phyloP scores from a whole-genome alignment of 2,113 vertebrate genomes.

The Potamarius usumacintae region DNA sequence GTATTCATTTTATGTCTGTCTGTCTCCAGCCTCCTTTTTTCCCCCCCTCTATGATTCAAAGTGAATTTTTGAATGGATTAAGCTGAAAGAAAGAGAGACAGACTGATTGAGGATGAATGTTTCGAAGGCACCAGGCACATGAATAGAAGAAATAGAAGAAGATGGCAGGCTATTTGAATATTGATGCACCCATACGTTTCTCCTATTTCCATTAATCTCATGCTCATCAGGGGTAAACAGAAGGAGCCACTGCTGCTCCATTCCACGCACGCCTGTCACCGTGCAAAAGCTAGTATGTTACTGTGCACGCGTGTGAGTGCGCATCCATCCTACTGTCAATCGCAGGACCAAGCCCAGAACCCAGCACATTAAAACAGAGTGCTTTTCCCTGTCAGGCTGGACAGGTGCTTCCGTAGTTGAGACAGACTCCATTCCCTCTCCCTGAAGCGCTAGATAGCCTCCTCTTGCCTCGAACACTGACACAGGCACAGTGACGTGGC shows the following conservation, averaged over 20 bases:
- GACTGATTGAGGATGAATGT: constrained; percentile 45
- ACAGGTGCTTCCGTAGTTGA: constrained; percentile 87
- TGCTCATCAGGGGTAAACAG: constrained; percentile 95
- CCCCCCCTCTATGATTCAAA: background rate
- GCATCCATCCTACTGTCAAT: constrained; percentile 79
- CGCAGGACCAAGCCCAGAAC: constrained; percentile 79
- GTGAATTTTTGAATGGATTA: constrained; percentile 48
- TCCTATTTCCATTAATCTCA: constrained; percentile 78
- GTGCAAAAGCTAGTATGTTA: constrained; percentile 79
- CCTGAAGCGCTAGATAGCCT: constrained; percentile 73
- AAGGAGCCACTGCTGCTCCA: constrained; percentile 82
- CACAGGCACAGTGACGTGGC: constrained; percentile 86
- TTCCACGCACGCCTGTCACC: constrained; percentile 80
- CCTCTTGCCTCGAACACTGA: constrained; percentile 67
- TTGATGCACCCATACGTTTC: constrained; percentile 89
- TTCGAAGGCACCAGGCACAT: constrained; percentile 40
- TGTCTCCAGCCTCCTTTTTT: constrained; percentile 15
- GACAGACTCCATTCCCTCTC: constrained; percentile 84
- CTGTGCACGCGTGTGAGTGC: constrained; percentile 64
- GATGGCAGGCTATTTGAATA: constrained; percentile 94
- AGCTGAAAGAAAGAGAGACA: constrained; percentile 35
- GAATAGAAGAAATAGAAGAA: constrained; percentile 73
- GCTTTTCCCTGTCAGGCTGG: constrained; percentile 83
- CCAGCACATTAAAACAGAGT: constrained; percentile 84
- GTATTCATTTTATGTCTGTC: constrained; percentile 36